phyloP scores from a whole-genome alignment of 2,797 vertebrate species.

The Melopsittacus undulatus region DNA sequence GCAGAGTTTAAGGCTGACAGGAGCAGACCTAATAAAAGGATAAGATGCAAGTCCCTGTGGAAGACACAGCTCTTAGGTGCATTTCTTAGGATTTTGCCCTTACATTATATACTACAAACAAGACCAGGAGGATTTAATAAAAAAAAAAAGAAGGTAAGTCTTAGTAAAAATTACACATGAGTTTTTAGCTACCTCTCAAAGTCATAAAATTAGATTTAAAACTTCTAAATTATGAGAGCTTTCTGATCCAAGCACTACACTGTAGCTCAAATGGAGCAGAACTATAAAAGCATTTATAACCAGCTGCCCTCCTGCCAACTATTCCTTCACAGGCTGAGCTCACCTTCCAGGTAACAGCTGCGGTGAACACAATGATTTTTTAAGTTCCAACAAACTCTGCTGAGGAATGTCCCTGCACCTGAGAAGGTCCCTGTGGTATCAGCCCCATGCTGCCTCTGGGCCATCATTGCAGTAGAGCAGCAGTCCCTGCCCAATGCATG shows the following conservation, averaged over 20 bases:
- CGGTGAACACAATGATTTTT: rapidly evolving
- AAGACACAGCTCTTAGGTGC: background rate
- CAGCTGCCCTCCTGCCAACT: background rate
- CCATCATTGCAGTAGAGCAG: background rate
- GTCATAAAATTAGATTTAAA: background rate
- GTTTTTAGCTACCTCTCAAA: background rate
- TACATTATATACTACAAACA: background rate
- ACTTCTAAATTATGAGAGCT: background rate
- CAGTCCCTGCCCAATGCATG: rapidly evolving
- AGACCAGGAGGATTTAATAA: background rate
- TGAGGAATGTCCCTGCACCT: background rate
- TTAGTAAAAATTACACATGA: background rate
- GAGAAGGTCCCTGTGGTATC: background rate
- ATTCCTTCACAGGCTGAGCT: background rate
- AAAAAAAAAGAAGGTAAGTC: background rate
- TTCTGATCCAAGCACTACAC: background rate
- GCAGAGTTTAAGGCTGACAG: conserved; percentile 6
- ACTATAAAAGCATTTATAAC: background rate
- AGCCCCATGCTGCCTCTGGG: rapidly evolving
- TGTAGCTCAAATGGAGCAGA: background rate
- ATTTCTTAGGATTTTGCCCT: background rate
- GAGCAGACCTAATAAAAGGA: conserved; percentile 11
- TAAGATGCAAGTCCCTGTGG: background rate
- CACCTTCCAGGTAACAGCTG: background rate
- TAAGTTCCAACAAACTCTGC: background rate